Base-by-base conservation (phyloP, 2,888 invertebrate species). In the Leptarthrus brevirostris region DNA sequence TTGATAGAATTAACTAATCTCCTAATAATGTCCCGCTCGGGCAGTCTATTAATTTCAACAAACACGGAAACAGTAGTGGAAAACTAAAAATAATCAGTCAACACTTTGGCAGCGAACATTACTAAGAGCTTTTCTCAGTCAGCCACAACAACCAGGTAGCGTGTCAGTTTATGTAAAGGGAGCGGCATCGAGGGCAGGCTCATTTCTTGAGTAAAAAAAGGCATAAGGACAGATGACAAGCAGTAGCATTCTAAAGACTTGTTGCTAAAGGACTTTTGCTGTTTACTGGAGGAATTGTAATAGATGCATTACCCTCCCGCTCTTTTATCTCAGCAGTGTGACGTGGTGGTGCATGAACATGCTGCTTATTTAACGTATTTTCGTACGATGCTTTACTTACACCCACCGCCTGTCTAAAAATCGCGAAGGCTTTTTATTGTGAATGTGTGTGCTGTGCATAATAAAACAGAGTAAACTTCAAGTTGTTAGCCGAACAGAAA, bases 41-140 rank as follows among this genome's bases (percentile, higher is more conserved):
- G n/a, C n/a, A n/a, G n/a, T n/a, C n/a, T n/a, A n/a, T n/a, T n/a
- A n/a, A n/a, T n/a, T n/a, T n/a, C n/a, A 16, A 16, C 30, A 14
- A 8, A 14, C 6, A 30, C 12, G 30, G 14, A 24, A 36, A 20
- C 34, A 58, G 58, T 16, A 22, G 30, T 5, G 8, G 30, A 5
- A 6, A 6, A 58, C 58, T 58, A 58, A 58, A 58, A 58, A 58
- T 56, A 56, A 30, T 18, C 36, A 36, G 36, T n/a, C n/a, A n/a
- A n/a, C n/a, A n/a, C n/a, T n/a, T n/a, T n/a, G 26, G 3, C 8
- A 3, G 20, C 16, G 34, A 49, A 40, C 12, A 40, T 30, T 30
- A 5, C 30, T 8, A 3, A 18, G 14, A 58, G 58, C 58, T 58
- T 56, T 56, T 12, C 36, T 18, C 26, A 8, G 58, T 36, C 36